Base-by-base conservation (phyloP, 2,113 vertebrate species). In the Ptilorrhoa leucosticta region DNA sequence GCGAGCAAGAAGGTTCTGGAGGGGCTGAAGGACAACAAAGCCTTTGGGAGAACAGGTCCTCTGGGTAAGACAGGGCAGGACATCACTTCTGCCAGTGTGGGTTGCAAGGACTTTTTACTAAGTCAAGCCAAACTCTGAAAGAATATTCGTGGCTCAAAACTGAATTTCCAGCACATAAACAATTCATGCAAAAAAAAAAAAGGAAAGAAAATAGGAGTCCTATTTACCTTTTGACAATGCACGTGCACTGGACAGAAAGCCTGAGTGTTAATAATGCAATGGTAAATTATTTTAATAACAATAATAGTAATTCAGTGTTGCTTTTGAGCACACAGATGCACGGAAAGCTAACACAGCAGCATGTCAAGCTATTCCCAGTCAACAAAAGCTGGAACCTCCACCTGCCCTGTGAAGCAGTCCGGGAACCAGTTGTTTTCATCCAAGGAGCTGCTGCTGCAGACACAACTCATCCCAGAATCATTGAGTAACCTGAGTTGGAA, bases 381-480 rank as follows among this genome's bases (percentile, higher is more conserved):
- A 83, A 72, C 5, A 68, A 83, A 61, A 79, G 15, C 35, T 47
- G 53, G 66, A 64, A 83, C 70, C 28, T 72, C 63, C 50, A 65
- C 68, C 28, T 81, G 92, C 64, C 21, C 35, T 35, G 35, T 1
- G 2, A 78, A 39, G 22, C 83, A 63, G 30, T 2, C 56, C 58
- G 17, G 20, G 33, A 84, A 61, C 37, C 23, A 11, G 11, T 2
- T 27, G 5, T 48, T 78, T 45, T 64, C 51, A 63, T 8, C 39
- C 51, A 44, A 45, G 39, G 42, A 63, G 24, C 24, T 70, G 58
- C 90, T 60, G 33, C 76, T 64, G 39, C 37, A 37, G 61, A 50
- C 51, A 47, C 39, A 30, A 13, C 19, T n/a, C 0, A 0, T 40
- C 24, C 18, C 12, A 44, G 47, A 68, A 26, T 22, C 40, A 12